Conservation (phyloP, 2,113 vertebrate genomes). For the Tautogolabrus adspersus region DNA sequence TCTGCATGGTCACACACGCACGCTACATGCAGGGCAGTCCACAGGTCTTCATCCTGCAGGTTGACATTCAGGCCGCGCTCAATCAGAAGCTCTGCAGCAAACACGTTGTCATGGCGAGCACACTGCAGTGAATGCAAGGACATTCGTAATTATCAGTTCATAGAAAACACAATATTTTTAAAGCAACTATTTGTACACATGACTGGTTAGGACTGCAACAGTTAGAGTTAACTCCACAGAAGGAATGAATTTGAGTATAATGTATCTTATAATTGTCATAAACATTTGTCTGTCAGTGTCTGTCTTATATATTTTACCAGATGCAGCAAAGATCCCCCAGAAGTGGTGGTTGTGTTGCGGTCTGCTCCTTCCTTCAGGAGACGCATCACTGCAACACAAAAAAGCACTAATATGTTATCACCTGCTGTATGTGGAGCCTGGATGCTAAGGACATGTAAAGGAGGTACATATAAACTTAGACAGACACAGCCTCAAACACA, state of each 20-base stretch:
- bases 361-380: slow-evolving; percentile 92
- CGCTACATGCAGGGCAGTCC: slow-evolving; percentile 94
- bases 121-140: slow-evolving; percentile 82
- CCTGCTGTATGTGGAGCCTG: slow-evolving; percentile 13
- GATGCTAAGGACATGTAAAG: not conserved
- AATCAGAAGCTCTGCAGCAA: slow-evolving; percentile 92
- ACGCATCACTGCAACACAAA: slow-evolving; percentile 87
- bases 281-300: not conserved
- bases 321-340: slow-evolving; percentile 93
- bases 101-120: slow-evolving; percentile 93
- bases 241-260: not conserved
- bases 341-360: slow-evolving; percentile 83
- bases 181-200: slow-evolving; percentile 13
- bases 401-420: slow-evolving; percentile 59
- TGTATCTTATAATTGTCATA: not conserved
- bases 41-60: slow-evolving; percentile 95
- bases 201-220: not conserved
- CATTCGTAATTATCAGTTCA: not conserved
- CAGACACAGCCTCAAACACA: slow-evolving; percentile 13
- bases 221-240: not conserved
- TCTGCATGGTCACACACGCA: slow-evolving; percentile 93
- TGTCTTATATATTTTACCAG: slow-evolving; percentile 85
- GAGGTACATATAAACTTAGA: not conserved
- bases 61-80: slow-evolving; percentile 92
- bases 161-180: not conserved